Base-by-base conservation (phyloP, 2,797 vertebrate species). In the Lacerta agilis region DNA sequence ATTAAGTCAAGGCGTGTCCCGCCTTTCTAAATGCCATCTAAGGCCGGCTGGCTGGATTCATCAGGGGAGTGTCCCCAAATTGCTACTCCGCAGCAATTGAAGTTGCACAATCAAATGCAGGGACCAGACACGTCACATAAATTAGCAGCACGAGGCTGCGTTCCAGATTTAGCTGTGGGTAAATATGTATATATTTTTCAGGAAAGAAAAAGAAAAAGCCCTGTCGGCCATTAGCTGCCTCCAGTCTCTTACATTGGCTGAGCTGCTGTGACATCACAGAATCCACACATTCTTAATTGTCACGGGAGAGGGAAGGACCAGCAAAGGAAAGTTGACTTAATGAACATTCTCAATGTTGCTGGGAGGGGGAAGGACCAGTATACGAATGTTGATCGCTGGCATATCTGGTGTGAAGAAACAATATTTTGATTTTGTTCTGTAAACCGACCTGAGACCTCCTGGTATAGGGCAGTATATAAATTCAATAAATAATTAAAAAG, bases 1-100 rank as follows among this genome's bases (percentile, higher is more conserved):
- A 90, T 91, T 90, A 90, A 72, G 67, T 1, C 2, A 66, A 55
- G 82, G 90, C 13, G 78, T 49, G 86, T 67, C 86, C 17, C 9
- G 25, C 73, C 45, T 79, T 27, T 18, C 81, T 8, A 71, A 78
- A 84, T 69, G 45, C 83, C 82, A 41, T 79, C 77, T 49, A 79
- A 82, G 72, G 69, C 71, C 8, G 3, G 36, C 38, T 76, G 79
- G 87, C 82, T 76, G 83, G 72, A 84, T 23, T 23, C 49, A 29
- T 58, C 9, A 73, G 86, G 92, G 69, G 87, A 84, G 86, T 41
- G 20, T 36, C 78, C 20, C 64, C 18, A 64, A 43, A 41, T n/a
- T 82, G 49, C 77, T 67, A 27, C 29, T 86, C 69, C 13, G 8
- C 5, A 41, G 75, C 61, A 64, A 64, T 36, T 81, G 29, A 71